Percentiles rank a stretch among this genome's conserved stretches.
phyloP scores from a whole-genome alignment of 2,888 invertebrate species.

The Scaptomyza flava region DNA sequence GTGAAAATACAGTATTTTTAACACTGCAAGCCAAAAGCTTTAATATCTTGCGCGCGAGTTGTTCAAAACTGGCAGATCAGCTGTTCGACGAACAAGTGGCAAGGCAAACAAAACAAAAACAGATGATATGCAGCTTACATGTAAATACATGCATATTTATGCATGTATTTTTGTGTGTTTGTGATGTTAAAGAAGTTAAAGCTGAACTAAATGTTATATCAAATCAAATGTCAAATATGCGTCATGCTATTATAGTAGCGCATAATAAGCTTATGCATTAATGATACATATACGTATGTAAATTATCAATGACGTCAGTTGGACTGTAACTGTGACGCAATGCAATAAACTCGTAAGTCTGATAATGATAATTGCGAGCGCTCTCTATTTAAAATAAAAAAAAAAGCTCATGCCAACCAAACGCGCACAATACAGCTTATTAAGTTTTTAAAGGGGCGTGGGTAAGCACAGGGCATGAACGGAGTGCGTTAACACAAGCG shows the following conservation, averaged over 20 bases:
- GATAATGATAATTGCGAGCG: not conserved
- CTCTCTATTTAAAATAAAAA: not conserved
- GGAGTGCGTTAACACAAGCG: slow-evolving; percentile 39
- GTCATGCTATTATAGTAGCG: slow-evolving; percentile 10
- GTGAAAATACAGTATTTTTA: slow-evolving; percentile 36
- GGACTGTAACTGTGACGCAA: slow-evolving; percentile 27
- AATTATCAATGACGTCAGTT: slow-evolving; percentile 21
- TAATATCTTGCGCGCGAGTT: slow-evolving; percentile 8
- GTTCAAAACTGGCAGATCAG: slow-evolving; percentile 27
- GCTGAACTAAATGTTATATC: not conserved
- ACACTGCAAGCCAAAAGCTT: slow-evolving; percentile 17
- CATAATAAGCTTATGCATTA: slow-evolving; percentile 14
- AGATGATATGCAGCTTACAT: slow-evolving; percentile 35
- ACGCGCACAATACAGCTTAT: slow-evolving; percentile 22
- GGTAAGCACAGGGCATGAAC: not conserved
- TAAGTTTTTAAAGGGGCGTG: slow-evolving; percentile 10
- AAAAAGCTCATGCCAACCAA: slow-evolving; percentile 26
- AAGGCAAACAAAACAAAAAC: slow-evolving; percentile 73
- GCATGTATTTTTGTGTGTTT: slow-evolving; percentile 4
- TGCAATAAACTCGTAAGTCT: not conserved
- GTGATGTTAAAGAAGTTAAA: slow-evolving; percentile 19
- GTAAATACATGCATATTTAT: not conserved
- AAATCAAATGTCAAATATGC: slow-evolving; percentile 12
- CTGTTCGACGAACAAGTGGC: slow-evolving; percentile 63
- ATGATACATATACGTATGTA: not conserved